Evolutionary conservation across 2,888 invertebrate genomes (phyloP).

Genomic region (Eurytoma adleriae): DNA sequence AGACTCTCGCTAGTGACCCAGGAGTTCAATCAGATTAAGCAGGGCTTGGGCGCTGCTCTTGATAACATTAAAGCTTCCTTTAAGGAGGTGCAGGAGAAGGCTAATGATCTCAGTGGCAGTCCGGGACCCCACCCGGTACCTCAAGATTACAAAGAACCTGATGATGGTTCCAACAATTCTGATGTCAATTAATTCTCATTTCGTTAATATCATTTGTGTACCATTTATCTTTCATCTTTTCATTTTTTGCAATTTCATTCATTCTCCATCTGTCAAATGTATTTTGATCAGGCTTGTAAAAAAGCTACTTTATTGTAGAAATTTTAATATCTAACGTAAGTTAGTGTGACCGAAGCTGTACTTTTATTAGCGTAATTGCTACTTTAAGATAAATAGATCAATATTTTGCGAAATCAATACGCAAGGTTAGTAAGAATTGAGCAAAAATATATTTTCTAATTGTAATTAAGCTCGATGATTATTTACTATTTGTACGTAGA

Average conservation of each 20-base stretch:
- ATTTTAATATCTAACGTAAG: too few relatives aligned
- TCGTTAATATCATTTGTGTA: too few relatives aligned
- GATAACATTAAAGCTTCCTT: conserved; percentile 84
- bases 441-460: conserved; percentile 13
- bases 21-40: conserved; percentile 89
- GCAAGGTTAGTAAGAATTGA: neutral
- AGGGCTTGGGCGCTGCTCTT: conserved; percentile 84
- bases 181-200: too few relatives aligned
- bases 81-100: conserved; percentile 79
- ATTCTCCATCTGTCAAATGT: too few relatives aligned
- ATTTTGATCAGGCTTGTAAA: too few relatives aligned
- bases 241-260: too few relatives aligned
- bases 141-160: conserved; percentile 69
- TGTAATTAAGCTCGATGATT: neutral
- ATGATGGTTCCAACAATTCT: conserved; percentile 48
- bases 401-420: neutral
- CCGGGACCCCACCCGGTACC: conserved; percentile 76
- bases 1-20: conserved; percentile 88
- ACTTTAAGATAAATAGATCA: neutral
- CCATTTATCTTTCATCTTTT: too few relatives aligned
- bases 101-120: conserved; percentile 70
- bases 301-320: too few relatives aligned
- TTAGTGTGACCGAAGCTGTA: conserved; percentile 28
- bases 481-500: conserved; percentile 14
- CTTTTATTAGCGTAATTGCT: conserved; percentile 8